phyloP scores from a whole-genome alignment of 2,888 invertebrate species.

The Heterodera filipjevi region DNA sequence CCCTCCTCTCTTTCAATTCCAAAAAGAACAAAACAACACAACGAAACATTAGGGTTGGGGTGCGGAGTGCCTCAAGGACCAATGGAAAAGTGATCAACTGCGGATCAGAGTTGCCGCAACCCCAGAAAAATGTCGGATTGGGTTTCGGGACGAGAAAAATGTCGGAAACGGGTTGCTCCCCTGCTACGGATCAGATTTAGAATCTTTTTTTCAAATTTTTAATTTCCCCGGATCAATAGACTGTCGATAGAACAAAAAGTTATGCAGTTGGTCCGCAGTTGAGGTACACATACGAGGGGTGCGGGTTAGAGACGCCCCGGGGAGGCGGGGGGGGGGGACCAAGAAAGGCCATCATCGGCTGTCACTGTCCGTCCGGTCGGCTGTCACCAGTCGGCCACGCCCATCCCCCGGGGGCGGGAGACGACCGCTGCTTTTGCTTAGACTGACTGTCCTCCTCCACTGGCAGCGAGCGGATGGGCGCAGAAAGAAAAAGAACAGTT shows the following conservation, averaged over 20 bases:
- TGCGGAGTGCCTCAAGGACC: too few relatives aligned
- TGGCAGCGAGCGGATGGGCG: not conserved
- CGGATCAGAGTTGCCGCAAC: too few relatives aligned
- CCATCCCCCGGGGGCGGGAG: not conserved
- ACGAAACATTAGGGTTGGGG: not conserved
- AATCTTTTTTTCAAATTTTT: too few relatives aligned
- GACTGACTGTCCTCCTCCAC: not conserved
- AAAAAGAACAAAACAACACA: slow-evolving; percentile 17
- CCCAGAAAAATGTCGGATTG: too few relatives aligned
- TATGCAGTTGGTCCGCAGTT: too few relatives aligned
- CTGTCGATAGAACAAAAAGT: too few relatives aligned
- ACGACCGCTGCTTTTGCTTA: not conserved
- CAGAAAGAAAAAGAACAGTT: not conserved
- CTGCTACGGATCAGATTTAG: too few relatives aligned
- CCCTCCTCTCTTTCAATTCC: not conserved
- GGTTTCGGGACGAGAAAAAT: too few relatives aligned
- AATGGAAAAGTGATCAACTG: too few relatives aligned
- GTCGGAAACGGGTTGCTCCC: too few relatives aligned
- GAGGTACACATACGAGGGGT: too few relatives aligned
- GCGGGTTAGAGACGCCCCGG: not conserved
- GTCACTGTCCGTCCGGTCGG: slow-evolving; percentile 5
- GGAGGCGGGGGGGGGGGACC: not conserved
- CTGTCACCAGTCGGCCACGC: slow-evolving; percentile 19
- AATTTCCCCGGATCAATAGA: too few relatives aligned
- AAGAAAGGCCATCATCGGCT: slow-evolving; percentile 5